phyloP scores from a whole-genome alignment of 2,888 invertebrate species.

The Sycophila texana region DNA sequence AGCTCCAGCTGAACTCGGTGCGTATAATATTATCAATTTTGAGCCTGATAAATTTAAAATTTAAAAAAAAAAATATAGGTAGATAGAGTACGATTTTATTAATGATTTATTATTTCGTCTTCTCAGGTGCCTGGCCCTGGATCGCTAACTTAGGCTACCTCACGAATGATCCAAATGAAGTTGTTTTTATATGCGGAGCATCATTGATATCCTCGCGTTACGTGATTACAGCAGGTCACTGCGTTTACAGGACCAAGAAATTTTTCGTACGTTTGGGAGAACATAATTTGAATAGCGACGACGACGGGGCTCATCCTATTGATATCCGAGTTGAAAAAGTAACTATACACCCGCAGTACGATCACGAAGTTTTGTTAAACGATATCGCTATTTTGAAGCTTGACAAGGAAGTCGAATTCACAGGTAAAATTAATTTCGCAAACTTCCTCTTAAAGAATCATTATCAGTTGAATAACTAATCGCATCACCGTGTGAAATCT shows the following conservation, averaged over 20 bases:
- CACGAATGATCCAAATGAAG: constrained; percentile 63
- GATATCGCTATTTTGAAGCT: constrained; percentile 88
- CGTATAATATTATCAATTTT: constrained; percentile 56
- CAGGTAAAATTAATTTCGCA: constrained; percentile 74
- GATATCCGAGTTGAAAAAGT: constrained; percentile 80
- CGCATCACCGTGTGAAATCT: no score
- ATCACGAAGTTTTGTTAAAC: constrained; percentile 79
- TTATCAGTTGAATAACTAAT: no score
- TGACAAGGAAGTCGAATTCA: constrained; percentile 78
- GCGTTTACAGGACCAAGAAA: constrained; percentile 77
- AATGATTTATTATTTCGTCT: not conserved
- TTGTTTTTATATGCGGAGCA: constrained; percentile 80
- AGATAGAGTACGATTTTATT: not conserved
- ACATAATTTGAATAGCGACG: constrained; percentile 81
- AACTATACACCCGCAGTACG: constrained; percentile 83
- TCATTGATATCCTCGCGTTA: constrained; percentile 82
- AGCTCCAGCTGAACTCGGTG: constrained; percentile 80
- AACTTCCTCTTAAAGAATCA: not conserved
- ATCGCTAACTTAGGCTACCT: constrained; percentile 85
- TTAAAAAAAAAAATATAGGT: not conserved
- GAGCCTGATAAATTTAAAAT: not conserved
- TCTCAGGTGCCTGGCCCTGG: constrained; percentile 88
- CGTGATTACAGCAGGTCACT: constrained; percentile 88
- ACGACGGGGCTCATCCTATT: constrained; percentile 80
- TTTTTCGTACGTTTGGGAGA: constrained; percentile 86